Evolutionary conservation across 1,140 invertebrate genomes (phyloP), one percentile per base, ranked within the genome.

Genomic region (Lucilia cuprina): DNA sequence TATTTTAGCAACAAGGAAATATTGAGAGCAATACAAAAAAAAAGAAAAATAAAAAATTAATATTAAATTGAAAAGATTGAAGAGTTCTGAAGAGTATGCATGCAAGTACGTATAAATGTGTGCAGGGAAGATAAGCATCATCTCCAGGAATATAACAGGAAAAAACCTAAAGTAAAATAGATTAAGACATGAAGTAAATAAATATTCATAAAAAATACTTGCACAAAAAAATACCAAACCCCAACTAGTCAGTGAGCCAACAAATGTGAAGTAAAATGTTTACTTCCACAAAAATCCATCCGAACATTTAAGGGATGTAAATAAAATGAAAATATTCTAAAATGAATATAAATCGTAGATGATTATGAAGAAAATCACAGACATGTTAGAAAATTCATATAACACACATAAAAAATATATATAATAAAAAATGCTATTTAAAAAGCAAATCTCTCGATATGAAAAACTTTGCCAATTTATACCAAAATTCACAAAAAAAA

Each of bases 171-270:
- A 77, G 30, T 35, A 77, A 77, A 77, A 77, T 35, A 77, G 74
- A 77, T 77, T 77, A 77, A 77, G 74, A 77, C 30, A 77, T 41
- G 74, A 35, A 77, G 74, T 77, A 77, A 77, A 77, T 77, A 77
- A 77, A 77, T 77, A 77, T 77, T 77, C 74, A 77, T 77, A 41
- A 77, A 30, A 30, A 30, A 30, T 30, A 30, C 25, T 30, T 30
- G 25, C 3, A 3, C 25, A 30, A 30, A 30, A 30, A 77, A 41
- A 77, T n/a, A 41, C 74, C 14, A 77, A 77, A 77, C 30, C 14
- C 34, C 21, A 74, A 21, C n/a, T 10, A n/a, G 14, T 19, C 12
- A 21, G 25, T 30, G 21, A 21, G 34, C 74, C 21, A 74, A 74
- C 65, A 74, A 74, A 34, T 30, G 34, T 41, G 41, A 41, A 41